A percentile compares a stretch with the other conserved stretches of the same genome.
Conservation (phyloP, 1,140 invertebrate genomes). For the Pseudomyrmex gracilis region DNA sequence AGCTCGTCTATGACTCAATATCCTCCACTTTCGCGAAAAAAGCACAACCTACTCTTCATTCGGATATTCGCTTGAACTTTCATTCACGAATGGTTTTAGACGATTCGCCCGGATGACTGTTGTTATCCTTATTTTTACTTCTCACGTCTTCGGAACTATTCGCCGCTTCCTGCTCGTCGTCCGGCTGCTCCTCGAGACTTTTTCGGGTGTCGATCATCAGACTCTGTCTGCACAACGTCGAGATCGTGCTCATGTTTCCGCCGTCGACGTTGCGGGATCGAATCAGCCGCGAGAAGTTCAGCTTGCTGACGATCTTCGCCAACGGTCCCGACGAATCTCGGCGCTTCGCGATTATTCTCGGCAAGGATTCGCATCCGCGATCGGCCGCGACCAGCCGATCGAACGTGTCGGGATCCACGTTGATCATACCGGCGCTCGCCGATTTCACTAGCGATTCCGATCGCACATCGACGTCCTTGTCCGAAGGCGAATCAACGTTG, state of each 20-base stretch:
- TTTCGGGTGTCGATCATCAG: constrained; percentile 87
- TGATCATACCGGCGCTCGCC: constrained; percentile 90
- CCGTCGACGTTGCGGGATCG: constrained; percentile 81
- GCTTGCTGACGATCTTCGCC: constrained; percentile 87
- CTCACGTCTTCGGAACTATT: not conserved
- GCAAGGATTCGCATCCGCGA: constrained; percentile 81
- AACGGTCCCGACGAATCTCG: constrained; percentile 66
- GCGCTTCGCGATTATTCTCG: constrained; percentile 74
- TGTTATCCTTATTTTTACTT: constrained; percentile 10
- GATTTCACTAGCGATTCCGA: constrained; percentile 87
- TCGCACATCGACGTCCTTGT: constrained; percentile 29
- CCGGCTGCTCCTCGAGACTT: constrained; percentile 60
- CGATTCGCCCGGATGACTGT: not conserved
- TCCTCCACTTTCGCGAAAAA: not conserved
- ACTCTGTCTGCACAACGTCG: constrained; percentile 89
- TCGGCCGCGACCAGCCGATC: constrained; percentile 82
- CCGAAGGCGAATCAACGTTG: not conserved
- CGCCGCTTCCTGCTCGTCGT: not conserved
- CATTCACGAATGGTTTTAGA: constrained; percentile 4
- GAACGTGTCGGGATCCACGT: constrained; percentile 87
- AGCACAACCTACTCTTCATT: no score
- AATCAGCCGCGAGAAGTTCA: constrained; percentile 86
- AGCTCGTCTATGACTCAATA: constrained; percentile 1
- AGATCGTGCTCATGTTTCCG: constrained; percentile 86
- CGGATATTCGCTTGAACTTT: no score